Conservation (phyloP, 2,113 vertebrate species). For the Chiloscyllium plagiosum region DNA sequence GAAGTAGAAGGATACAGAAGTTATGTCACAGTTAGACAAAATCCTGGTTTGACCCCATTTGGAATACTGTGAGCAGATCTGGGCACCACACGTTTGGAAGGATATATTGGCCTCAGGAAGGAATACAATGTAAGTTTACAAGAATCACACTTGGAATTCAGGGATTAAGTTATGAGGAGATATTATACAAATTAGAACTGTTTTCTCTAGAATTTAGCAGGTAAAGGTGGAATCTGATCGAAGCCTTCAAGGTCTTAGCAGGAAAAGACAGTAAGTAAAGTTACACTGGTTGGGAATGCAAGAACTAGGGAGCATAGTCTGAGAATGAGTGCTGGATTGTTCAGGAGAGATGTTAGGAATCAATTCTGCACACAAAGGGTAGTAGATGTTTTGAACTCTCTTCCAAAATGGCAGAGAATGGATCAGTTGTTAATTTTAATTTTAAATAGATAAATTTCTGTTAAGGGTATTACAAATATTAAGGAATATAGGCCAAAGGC, state of each 20-base stretch:
- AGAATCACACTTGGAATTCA: neutral
- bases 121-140: neutral
- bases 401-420: neutral
- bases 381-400: too few relatives aligned
- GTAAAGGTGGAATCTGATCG: neutral
- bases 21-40: neutral
- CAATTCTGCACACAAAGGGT: neutral
- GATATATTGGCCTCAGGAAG: neutral
- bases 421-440: neutral
- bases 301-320: neutral
- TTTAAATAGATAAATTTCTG: neutral
- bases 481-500: neutral
- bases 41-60: neutral
- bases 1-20: too few relatives aligned
- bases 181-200: neutral
- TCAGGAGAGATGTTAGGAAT: neutral
- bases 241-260: neutral
- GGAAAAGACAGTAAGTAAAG: neutral
- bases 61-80: neutral
- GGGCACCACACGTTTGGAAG: neutral
- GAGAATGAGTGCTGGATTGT: neutral
- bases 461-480: neutral
- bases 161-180: neutral
- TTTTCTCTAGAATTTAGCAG: neutral
- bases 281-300: neutral